phyloP scores from a whole-genome alignment of 2,888 invertebrate species.

The Nemapogon koenigi region DNA sequence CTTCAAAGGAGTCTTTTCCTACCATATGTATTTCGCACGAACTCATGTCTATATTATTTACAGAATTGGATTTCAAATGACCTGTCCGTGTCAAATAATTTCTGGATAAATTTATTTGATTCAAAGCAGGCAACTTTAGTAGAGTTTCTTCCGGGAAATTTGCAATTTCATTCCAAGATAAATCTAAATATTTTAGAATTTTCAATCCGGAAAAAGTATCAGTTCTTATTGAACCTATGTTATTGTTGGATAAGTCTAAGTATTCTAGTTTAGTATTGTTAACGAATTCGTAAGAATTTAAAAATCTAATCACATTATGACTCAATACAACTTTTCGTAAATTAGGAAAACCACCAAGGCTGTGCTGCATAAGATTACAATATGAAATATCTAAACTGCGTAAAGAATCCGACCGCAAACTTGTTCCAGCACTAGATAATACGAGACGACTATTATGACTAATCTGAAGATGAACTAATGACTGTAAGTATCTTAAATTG shows the following conservation, averaged over 20 bases:
- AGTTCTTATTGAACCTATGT: conserved; percentile 63
- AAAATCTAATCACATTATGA: conserved; percentile 67
- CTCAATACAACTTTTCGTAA: conserved; percentile 64
- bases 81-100: conserved; percentile 69
- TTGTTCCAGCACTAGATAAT: conserved; percentile 39
- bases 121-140: conserved; percentile 64
- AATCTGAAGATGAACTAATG: conserved; percentile 66
- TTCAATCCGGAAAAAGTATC: conserved; percentile 68
- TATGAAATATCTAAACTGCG: conserved; percentile 65
- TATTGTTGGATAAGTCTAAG: conserved; percentile 72
- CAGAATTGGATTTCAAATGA: conserved; percentile 62
- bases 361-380: conserved; percentile 67
- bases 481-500: conserved; percentile 64
- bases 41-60: conserved; percentile 67
- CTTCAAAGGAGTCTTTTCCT: conserved; percentile 61
- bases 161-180: conserved; percentile 74
- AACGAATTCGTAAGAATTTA: conserved; percentile 65
- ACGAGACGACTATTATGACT: conserved; percentile 67
- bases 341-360: conserved; percentile 67
- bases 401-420: conserved; percentile 57
- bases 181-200: conserved; percentile 66
- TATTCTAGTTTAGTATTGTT: conserved; percentile 67
- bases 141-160: conserved; percentile 66
- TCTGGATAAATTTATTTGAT: conserved; percentile 68
- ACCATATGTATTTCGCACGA: conserved; percentile 70